These are phyloP conservation scores for Gymnorhina tibicen DNA, from an alignment of 2,113 vertebrate genomes.

Conservation along the genomic window DNA sequence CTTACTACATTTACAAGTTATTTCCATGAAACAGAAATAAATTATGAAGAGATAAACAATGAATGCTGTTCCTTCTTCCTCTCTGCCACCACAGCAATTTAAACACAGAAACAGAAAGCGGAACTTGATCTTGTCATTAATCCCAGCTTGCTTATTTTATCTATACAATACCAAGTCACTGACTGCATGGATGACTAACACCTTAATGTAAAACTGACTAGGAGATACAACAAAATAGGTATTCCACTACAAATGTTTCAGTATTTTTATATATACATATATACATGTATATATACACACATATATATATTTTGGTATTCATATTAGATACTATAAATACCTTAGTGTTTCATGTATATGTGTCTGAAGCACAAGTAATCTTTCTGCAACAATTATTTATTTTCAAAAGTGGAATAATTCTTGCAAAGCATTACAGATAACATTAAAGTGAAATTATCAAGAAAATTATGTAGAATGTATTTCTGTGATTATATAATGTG, in stretches of 20 bases:
- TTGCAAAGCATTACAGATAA: not conserved
- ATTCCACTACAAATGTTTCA: not conserved
- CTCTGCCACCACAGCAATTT: not conserved
- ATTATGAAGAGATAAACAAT: not conserved
- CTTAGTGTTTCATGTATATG: not conserved
- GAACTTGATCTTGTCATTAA: not conserved
- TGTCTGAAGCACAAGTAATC: not conserved
- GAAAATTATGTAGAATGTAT: not conserved
- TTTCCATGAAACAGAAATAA: not conserved
- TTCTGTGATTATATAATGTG: not conserved
- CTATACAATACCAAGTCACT: not conserved
- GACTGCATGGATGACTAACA: not conserved
- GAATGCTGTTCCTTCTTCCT: not conserved
- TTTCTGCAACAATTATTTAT: not conserved
- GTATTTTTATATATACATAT: accelerated
- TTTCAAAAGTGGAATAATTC: not conserved
- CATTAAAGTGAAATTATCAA: not conserved
- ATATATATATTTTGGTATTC: not conserved
- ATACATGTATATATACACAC: not conserved
- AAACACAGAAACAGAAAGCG: not conserved
- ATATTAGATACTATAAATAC: not conserved
- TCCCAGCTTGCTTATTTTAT: not conserved
- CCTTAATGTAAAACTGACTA: not conserved
- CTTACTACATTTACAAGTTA: not conserved
- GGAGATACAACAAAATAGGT: not conserved